phyloP scores from a whole-genome alignment of 1,140 invertebrate genomes.

The Coenobita brevimanus region DNA sequence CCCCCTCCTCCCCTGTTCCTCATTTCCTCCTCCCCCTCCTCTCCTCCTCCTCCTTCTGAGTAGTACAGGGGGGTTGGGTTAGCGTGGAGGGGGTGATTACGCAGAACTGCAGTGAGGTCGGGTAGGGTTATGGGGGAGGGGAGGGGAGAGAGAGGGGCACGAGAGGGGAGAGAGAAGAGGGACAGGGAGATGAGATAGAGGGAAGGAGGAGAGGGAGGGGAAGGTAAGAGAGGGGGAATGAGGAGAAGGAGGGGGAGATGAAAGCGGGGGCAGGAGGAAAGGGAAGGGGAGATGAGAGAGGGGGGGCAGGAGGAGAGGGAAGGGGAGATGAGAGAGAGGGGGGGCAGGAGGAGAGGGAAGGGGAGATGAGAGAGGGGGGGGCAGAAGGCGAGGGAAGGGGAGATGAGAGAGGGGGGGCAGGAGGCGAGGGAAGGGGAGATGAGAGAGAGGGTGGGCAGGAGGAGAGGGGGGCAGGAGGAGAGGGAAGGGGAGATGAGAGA shows the following conservation, averaged over 20 bases:
- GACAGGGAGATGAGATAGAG: not conserved
- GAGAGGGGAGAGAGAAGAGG: not conserved
- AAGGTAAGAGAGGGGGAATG: no score
- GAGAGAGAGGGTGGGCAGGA: not conserved
- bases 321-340: not conserved
- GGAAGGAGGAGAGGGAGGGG: not conserved
- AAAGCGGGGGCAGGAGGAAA: not conserved
- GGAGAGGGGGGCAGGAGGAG: not conserved
- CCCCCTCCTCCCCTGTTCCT: no score
- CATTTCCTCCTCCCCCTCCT: not conserved
- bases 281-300: not conserved
- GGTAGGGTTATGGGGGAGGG: no score
- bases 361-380: not conserved
- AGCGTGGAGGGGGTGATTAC: constrained; percentile 11
- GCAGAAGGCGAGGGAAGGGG: not conserved
- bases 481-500: no score
- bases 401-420: not conserved
- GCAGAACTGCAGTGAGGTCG: no score
- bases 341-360: no score
- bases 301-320: not conserved
- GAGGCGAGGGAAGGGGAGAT: not conserved
- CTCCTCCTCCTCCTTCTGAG: not conserved
- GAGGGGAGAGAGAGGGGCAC: not conserved
- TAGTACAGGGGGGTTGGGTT: no score
- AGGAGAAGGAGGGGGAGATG: constrained; percentile 5